Conservation (phyloP, 2,113 vertebrate species). For the Urocolius indicus region DNA sequence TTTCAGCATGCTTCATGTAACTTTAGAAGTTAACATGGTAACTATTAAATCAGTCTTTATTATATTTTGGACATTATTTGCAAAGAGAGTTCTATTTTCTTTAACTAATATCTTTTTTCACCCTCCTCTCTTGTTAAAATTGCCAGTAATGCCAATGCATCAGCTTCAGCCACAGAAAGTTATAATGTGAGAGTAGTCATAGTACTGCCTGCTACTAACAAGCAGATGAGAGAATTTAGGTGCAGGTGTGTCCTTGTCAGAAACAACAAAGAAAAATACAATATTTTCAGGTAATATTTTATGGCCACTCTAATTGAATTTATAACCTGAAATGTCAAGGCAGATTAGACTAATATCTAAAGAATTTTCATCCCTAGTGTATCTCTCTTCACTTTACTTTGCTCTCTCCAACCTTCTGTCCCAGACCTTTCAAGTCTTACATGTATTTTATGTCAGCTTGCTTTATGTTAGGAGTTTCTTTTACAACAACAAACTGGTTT, state of each 20-base stretch:
- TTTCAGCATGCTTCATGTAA: neutral
- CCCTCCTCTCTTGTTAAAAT: neutral
- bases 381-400: neutral
- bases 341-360: neutral
- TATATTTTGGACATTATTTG: neutral
- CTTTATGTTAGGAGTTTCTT: neutral
- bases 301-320: neutral
- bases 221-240: neutral
- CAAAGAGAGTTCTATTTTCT: neutral
- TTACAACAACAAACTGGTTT: neutral
- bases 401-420: neutral
- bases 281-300: neutral
- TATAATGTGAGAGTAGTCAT: neutral
- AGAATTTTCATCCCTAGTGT: neutral
- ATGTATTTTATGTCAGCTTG: neutral
- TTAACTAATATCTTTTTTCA: neutral
- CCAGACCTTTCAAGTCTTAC: neutral
- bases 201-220: neutral
- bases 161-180: neutral
- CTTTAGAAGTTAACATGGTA: neutral
- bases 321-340: neutral
- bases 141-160: neutral
- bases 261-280: neutral
- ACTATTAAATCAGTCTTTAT: neutral
- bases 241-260: neutral